A percentile compares a stretch with the other conserved stretches of the same genome.
These are phyloP conservation scores for Conomelus anceps DNA, from an alignment of 2,888 invertebrate species.

Conservation along the genomic window DNA sequence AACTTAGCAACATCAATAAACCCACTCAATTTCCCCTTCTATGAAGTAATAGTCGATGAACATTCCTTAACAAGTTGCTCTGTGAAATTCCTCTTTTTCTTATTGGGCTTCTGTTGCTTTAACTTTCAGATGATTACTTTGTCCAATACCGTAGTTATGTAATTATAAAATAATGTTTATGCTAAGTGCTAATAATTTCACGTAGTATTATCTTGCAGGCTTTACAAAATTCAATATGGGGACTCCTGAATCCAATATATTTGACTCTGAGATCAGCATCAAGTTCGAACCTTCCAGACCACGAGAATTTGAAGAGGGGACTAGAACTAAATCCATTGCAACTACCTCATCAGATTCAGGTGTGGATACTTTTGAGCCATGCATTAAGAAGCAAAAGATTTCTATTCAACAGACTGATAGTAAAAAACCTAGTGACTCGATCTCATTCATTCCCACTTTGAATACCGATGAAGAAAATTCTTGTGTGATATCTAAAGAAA, in stretches of 20 bases:
- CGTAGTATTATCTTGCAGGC: no score
- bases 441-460: background rate
- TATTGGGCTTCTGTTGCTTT: no score
- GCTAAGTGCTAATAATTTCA: no score
- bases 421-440: background rate
- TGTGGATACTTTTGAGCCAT: background rate
- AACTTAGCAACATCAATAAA: no score
- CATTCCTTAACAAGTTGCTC: no score
- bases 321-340: background rate
- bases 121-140: no score
- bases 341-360: background rate
- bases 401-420: background rate
- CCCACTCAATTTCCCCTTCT: no score
- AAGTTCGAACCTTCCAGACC: background rate
- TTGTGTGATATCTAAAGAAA: background rate
- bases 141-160: no score
- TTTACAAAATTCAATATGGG: background rate
- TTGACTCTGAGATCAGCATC: background rate
- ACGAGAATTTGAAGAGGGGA: background rate
- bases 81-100: no score
- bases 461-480: background rate
- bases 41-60: no score
- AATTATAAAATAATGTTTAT: no score
- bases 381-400: background rate
- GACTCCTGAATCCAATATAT: no score